Evolutionary conservation across 2,797 vertebrate species (phyloP).

Genomic region (Sebastes jordani): DNA sequence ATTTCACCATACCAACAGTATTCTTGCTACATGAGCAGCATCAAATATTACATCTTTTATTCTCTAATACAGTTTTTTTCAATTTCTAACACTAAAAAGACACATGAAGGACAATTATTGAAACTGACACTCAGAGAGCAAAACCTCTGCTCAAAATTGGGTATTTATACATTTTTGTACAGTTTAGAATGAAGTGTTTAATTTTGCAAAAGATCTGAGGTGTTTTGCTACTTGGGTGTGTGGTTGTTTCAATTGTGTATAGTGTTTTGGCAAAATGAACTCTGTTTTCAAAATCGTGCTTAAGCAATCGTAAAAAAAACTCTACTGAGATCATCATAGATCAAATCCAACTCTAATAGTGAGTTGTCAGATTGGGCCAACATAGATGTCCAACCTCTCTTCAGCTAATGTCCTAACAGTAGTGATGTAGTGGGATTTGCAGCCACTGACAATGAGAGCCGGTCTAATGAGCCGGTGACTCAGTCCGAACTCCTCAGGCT

Average conservation of each 20-base stretch:
- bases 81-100: no score
- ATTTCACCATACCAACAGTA: not conserved
- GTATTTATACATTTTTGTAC: no score
- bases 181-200: no score
- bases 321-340: not conserved
- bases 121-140: no score
- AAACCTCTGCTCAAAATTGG: no score
- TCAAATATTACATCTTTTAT: not conserved
- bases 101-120: no score
- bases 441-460: not conserved
- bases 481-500: not conserved
- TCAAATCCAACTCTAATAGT: not conserved
- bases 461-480: conserved; percentile 1
- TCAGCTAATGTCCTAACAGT: not conserved
- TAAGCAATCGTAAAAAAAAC: no score
- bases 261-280: no score
- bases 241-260: no score
- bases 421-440: not conserved
- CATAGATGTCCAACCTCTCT: not conserved
- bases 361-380: not conserved
- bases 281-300: no score
- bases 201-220: no score
- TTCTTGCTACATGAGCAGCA: not conserved
- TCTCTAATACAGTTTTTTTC: not conserved
- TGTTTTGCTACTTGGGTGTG: no score